These are phyloP conservation scores for Auanema freiburgensis DNA, from an alignment of 2,888 invertebrate genomes.

Conservation along the genomic window DNA sequence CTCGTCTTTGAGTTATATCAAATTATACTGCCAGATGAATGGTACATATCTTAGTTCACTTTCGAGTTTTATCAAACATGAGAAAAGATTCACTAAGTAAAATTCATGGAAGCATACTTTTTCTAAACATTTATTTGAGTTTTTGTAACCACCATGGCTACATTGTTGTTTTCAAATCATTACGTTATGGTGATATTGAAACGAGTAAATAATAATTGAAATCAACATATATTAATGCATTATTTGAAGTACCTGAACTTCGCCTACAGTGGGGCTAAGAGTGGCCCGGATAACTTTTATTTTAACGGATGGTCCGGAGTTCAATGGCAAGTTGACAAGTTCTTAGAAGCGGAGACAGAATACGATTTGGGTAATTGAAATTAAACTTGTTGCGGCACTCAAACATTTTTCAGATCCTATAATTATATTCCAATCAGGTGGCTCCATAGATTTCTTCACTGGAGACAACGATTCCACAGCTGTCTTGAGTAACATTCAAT, in stretches of 20 bases:
- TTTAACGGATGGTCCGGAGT: constrained; percentile 54
- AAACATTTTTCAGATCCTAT: constrained; percentile 37
- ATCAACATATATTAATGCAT: no score
- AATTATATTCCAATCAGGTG: constrained; percentile 51
- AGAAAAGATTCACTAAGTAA: no score
- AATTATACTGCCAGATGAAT: not conserved
- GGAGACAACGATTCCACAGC: constrained; percentile 42
- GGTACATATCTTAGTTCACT: no score
- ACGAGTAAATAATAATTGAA: no score
- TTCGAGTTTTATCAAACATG: no score
- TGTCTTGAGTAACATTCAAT: constrained; percentile 45
- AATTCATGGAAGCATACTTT: not conserved
- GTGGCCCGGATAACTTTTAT: constrained; percentile 51
- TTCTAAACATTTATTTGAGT: not conserved
- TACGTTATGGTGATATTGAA: no score
- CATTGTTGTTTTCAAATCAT: constrained; percentile 13
- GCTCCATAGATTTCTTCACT: constrained; percentile 53
- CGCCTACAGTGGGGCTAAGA: constrained; percentile 53
- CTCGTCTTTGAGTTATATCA: not conserved
- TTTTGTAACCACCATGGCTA: not conserved
- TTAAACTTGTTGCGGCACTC: not conserved
- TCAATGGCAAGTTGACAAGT: constrained; percentile 46
- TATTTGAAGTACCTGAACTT: constrained; percentile 55
- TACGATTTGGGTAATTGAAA: constrained; percentile 13
- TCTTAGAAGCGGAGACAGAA: constrained; percentile 30